These are phyloP conservation scores for Pseudochirops cupreus DNA, from an alignment of 2,797 vertebrate species.

Conservation along the genomic window DNA sequence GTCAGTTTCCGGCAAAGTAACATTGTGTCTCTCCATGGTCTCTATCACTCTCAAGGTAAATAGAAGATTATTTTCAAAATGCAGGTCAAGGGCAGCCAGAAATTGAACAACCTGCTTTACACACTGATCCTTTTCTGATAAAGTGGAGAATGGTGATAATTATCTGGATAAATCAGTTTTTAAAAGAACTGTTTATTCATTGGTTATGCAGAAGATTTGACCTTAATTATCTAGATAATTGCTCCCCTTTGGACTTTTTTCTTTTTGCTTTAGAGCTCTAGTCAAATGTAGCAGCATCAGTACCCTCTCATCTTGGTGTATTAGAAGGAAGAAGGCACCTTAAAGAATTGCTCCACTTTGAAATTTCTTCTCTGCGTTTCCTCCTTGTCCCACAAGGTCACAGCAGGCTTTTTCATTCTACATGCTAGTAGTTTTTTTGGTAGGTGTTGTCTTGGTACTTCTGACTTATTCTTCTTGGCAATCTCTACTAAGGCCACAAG, in stretches of 20 bases:
- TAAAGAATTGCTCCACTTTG: background rate
- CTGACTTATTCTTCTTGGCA: slow-evolving; percentile 73
- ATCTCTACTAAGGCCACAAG: slow-evolving; percentile 58
- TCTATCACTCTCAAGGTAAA: slow-evolving; percentile 23
- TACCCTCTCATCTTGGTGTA: background rate
- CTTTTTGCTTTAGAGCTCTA: background rate
- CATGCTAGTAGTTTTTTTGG: background rate
- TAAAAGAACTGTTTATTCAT: background rate
- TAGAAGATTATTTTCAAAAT: slow-evolving; percentile 35
- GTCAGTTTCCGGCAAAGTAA: slow-evolving; percentile 5
- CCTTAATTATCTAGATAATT: background rate
- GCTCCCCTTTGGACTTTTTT: background rate
- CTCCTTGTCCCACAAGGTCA: slow-evolving; percentile 53
- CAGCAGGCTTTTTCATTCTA: background rate
- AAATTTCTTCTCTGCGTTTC: background rate
- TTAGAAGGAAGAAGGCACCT: slow-evolving; percentile 17
- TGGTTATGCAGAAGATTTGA: background rate
- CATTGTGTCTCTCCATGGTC: background rate
- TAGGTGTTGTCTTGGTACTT: slow-evolving; percentile 69
- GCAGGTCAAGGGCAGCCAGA: background rate
- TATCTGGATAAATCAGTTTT: background rate
- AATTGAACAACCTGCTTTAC: background rate
- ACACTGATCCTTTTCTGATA: background rate
- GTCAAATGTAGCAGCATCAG: background rate
- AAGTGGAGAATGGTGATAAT: background rate